phyloP scores from a whole-genome alignment of 2,797 vertebrate species.

The Sciaenops ocellatus region DNA sequence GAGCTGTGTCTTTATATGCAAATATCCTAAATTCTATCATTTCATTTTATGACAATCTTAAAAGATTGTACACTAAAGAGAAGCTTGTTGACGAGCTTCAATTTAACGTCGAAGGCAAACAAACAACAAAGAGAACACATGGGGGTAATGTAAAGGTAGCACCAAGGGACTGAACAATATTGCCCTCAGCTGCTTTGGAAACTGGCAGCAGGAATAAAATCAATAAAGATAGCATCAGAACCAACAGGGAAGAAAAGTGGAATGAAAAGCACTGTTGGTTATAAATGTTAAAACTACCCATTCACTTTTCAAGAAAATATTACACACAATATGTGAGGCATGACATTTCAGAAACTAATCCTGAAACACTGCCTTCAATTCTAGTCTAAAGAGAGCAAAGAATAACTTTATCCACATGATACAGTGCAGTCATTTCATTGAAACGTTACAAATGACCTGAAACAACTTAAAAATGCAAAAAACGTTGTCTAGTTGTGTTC shows the following conservation, averaged over 20 bases:
- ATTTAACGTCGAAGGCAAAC: background rate
- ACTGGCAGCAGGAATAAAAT: slow-evolving; percentile 13
- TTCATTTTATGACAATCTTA: background rate
- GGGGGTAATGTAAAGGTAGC: slow-evolving; percentile 2
- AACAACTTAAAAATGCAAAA: slow-evolving; percentile 25
- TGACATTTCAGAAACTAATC: background rate
- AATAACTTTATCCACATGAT: slow-evolving; percentile 9
- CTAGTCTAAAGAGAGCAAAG: background rate
- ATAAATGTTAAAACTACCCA: background rate
- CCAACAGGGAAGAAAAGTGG: background rate
- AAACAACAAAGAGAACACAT: background rate
- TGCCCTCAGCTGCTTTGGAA: slow-evolving; percentile 8
- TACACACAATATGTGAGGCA: background rate
- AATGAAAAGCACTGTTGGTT: slow-evolving; percentile 17
- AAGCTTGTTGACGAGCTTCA: background rate
- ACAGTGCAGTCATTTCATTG: slow-evolving; percentile 11
- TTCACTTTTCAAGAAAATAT: slow-evolving; percentile 16
- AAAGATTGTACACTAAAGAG: too few species aligned
- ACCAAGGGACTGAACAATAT: slow-evolving; percentile 7
- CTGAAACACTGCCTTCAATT: background rate
- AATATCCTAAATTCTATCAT: background rate
- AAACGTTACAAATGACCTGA: slow-evolving; percentile 28
- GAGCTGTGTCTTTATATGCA: background rate
- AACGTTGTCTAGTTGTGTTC: slow-evolving; percentile 8
- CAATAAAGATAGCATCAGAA: slow-evolving; percentile 8